Evolutionary conservation across 2,888 invertebrate species (phyloP), one percentile per base, ranked within the genome.

Genomic region (Agriotes lineatus): DNA sequence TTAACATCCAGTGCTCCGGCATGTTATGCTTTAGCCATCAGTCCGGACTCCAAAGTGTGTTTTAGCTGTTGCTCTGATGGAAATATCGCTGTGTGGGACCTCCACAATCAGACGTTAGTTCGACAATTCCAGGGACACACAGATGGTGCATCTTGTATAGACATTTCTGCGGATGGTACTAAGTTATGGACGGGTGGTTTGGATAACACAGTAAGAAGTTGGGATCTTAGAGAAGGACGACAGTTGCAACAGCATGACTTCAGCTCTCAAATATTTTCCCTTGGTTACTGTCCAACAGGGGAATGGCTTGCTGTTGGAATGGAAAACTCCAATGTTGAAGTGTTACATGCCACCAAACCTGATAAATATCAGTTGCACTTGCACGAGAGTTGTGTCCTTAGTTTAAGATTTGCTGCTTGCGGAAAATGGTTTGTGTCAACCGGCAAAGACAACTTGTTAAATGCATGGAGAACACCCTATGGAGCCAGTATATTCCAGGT

Each of bases 21-120:
- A 0, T 98, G 97, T 85, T 98, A 98, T 82, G 97, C 97, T n/a
- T 88, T 98, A 9, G 97, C 97, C 64, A 96, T 98, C 78, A 95
- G 95, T 78, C 96, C 96, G 0, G 97, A 98, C 84, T 95, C 96
- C 37, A 97, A 97, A 87, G 93, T 96, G 70, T 97, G 97, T 88
- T 98, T 97, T 88, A 96, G 96, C 82, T 98, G 97, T 85, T 97
- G 97, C 86, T 96, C 96, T 59, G 97, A 98, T 84, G 97, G 97
- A 42, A 96, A 97, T 86, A 96, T 97, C 75, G 96, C 96, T n/a
- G 96, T 97, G 16, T 97, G 97, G 97, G 97, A 97, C 85, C 87
- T 97, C 1, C 96, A 96, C 85, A 96, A 95, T 83, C 96, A 96
- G 85, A 92, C 93, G n/a, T 86, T 96, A 76, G 96, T 97, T 74